Conservation (phyloP, 2,888 invertebrate species). For the Busseola fusca region DNA sequence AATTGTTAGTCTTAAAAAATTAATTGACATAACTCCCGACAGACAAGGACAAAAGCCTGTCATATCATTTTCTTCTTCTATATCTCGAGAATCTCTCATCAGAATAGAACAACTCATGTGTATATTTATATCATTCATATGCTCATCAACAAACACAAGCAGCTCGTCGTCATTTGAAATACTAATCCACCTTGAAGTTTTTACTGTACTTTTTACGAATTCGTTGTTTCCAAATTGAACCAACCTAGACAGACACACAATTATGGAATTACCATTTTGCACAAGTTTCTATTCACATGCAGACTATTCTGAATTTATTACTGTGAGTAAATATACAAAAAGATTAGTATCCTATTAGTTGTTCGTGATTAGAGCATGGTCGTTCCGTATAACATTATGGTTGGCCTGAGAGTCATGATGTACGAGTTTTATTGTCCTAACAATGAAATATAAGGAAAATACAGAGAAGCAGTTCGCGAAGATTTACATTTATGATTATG, state of each 20-base stretch:
- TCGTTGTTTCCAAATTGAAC: slow-evolving; percentile 26
- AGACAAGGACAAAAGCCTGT: neutral
- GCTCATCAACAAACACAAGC: neutral
- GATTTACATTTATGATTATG: slow-evolving; percentile 41
- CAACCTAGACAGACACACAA: slow-evolving; percentile 13
- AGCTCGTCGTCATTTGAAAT: slow-evolving; percentile 11
- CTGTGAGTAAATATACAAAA: slow-evolving; percentile 36
- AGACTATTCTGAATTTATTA: slow-evolving; percentile 22
- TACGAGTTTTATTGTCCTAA: slow-evolving; percentile 50
- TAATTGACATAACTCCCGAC: neutral
- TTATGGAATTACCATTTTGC: slow-evolving; percentile 23
- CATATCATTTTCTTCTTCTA: neutral
- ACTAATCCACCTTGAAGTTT: slow-evolving; percentile 31
- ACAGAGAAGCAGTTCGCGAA: slow-evolving; percentile 26
- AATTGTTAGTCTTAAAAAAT: slow-evolving; percentile 1
- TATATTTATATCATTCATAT: slow-evolving; percentile 8
- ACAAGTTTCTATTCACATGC: slow-evolving; percentile 9
- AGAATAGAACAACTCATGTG: neutral
- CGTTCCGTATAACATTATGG: slow-evolving; percentile 44
- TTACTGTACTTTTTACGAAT: slow-evolving; percentile 21
- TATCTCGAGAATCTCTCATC: neutral
- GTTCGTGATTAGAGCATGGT: slow-evolving; percentile 47
- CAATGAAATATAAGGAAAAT: slow-evolving; percentile 59
- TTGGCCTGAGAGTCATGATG: slow-evolving; percentile 40
- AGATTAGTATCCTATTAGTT: slow-evolving; percentile 48